Conservation (phyloP, 1,140 invertebrate genomes). For the Platyscapa corneri region DNA sequence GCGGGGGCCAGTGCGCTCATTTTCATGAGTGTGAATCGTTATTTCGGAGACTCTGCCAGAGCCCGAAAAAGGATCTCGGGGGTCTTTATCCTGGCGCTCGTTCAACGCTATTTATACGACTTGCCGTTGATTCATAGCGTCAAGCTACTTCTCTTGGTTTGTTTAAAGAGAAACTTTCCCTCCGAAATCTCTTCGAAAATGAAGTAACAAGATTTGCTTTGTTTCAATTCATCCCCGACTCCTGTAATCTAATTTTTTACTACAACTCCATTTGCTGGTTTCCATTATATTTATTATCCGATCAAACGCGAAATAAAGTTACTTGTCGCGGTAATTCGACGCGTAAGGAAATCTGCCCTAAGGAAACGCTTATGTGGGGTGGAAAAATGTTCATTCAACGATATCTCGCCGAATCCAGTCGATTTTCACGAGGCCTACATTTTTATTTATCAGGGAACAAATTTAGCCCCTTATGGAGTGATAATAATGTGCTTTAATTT, state of each 20-base stretch:
- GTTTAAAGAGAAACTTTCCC: background rate
- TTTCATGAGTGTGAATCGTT: background rate
- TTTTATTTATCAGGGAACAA: too few species aligned
- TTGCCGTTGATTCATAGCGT: too few species aligned
- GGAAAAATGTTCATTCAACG: background rate
- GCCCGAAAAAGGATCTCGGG: too few species aligned
- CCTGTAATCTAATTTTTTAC: slow-evolving; percentile 9
- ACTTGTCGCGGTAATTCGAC: background rate
- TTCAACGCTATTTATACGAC: too few species aligned
- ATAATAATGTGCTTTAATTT: too few species aligned
- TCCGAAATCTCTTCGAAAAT: background rate
- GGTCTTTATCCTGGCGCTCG: too few species aligned
- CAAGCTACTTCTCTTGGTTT: background rate
- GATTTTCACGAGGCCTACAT: too few species aligned
- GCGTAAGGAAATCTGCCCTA: background rate
- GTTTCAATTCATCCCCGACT: background rate
- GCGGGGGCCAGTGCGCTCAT: background rate
- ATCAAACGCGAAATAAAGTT: background rate
- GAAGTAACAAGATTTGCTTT: background rate
- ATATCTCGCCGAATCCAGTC: too few species aligned
- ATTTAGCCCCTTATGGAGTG: too few species aligned
- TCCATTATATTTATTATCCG: background rate
- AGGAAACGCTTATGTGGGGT: background rate
- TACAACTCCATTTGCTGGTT: background rate
- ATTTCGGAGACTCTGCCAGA: background rate